Evolutionary conservation across 1,140 invertebrate species (phyloP), one percentile per base, ranked within the genome.

Genomic region (Caenorhabditis latens): DNA sequence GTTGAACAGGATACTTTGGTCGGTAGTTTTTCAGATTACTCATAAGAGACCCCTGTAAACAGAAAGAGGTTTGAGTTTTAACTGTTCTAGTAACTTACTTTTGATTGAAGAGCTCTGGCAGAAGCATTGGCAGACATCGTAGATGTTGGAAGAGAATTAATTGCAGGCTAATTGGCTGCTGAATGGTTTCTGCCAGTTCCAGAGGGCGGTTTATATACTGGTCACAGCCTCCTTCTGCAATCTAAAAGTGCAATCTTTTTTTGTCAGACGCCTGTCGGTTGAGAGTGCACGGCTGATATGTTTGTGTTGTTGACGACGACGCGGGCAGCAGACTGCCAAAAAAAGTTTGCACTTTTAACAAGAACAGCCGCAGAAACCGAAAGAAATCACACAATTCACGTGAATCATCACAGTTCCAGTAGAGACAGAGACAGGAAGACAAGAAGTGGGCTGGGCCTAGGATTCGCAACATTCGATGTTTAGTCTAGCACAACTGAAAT

Each of bases 401-500:
- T 79, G 71, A 79, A 79, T 79, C 43, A 79, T 53, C 43, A n/a
- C 46, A 21, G 71, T 79, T 79, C 46, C 71, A 50, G n/a, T 24
- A 13, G 46, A 79, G 71, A 50, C 11, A 7, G n/a, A 50, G 71
- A 50, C 46, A n/a, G n/a, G 24, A 79, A 50, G 46, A 32, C 19
- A 42, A 79, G 71, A 79, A 79, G n/a, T 43, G 65, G 65, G 65
- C 13, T 14, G 65, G 19, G 65, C 0, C 71, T 79, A n/a, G 71
- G 71, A 79, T 24, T 79, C 71, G 71, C 71, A 79, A 79, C 71
- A 79, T 79, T 79, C 46, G 42, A 71, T 71, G 43, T 79, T 79
- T 79, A 50, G 71, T 79, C 71, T 71, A 71, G 65, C 24, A 32
- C 6, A 71, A 71, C 42, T 71, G 65, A 71, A 71, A 71, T 71